A percentile compares a stretch with the other conserved stretches of the same genome.
Evolutionary conservation across 2,888 invertebrate genomes (phyloP).

Genomic region (Leptopilina syphax): DNA sequence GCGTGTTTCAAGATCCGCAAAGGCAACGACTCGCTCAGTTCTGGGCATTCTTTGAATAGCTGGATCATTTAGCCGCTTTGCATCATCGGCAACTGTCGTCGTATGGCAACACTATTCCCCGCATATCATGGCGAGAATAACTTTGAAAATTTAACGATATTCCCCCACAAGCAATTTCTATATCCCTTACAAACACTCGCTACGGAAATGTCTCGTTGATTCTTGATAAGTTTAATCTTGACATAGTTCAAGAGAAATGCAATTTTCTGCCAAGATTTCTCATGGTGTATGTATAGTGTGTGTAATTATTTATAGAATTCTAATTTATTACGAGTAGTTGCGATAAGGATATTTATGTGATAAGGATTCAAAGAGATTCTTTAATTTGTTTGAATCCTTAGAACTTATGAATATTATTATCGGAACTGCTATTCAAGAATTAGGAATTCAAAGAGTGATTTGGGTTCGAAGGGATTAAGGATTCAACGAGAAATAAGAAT

Average conservation of each 20-base stretch:
- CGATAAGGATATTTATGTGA: too few species aligned
- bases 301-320: neutral
- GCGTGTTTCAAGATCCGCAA: conserved; percentile 47
- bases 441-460: too few species aligned
- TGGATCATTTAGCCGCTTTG: conserved; percentile 38
- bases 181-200: conserved; percentile 8
- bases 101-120: neutral
- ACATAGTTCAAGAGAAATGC: conserved; percentile 11
- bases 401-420: too few species aligned
- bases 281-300: neutral
- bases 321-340: too few species aligned
- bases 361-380: too few species aligned
- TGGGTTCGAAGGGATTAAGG: too few species aligned
- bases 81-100: conserved; percentile 38
- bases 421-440: too few species aligned
- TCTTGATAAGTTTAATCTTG: conserved; percentile 37
- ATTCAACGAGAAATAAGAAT: too few species aligned
- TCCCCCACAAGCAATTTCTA: conserved; percentile 19
- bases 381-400: too few species aligned
- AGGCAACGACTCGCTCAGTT: conserved; percentile 53
- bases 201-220: conserved; percentile 34
- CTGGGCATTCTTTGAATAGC: conserved; percentile 47
- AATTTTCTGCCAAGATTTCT: neutral
- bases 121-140: conserved; percentile 18
- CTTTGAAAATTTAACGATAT: conserved; percentile 33